Percentiles rank a stretch among this genome's conserved stretches.
Evolutionary conservation across 2,888 invertebrate genomes (phyloP).

Genomic region (Sminthurides aquaticus): DNA sequence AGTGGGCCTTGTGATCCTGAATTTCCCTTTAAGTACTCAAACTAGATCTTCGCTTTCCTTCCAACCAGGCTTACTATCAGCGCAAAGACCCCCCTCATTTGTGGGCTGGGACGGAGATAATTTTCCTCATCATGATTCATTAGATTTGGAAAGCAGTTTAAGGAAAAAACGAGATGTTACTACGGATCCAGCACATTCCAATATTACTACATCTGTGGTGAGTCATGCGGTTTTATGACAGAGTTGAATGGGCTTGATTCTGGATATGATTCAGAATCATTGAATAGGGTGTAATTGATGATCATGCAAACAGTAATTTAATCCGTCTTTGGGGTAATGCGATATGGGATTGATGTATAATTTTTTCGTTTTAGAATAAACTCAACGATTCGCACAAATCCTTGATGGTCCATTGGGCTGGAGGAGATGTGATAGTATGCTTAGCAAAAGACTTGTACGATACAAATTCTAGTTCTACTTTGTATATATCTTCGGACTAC

Average conservation of each 20-base stretch:
- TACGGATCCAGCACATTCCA: background rate
- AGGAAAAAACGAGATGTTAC: background rate
- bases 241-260: too few relatives aligned
- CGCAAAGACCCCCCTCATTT: background rate
- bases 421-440: slow-evolving; percentile 79
- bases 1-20: background rate
- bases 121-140: background rate
- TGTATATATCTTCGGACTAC: slow-evolving; percentile 81
- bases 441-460: slow-evolving; percentile 64
- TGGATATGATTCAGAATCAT: too few relatives aligned
- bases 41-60: background rate
- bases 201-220: slow-evolving; percentile 1
- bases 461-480: slow-evolving; percentile 58
- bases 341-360: too few relatives aligned
- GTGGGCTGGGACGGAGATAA: background rate
- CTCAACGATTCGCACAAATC: slow-evolving; percentile 81
- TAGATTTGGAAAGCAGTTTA: background rate
- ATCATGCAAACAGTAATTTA: too few relatives aligned
- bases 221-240: background rate
- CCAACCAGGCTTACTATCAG: background rate
- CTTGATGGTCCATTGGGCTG: slow-evolving; percentile 87
- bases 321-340: too few relatives aligned
- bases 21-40: background rate
- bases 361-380: slow-evolving; percentile 58
- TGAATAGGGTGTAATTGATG: too few relatives aligned